Base-by-base conservation (phyloP, 1,140 invertebrate genomes). In the Eupristina koningsbergeri region DNA sequence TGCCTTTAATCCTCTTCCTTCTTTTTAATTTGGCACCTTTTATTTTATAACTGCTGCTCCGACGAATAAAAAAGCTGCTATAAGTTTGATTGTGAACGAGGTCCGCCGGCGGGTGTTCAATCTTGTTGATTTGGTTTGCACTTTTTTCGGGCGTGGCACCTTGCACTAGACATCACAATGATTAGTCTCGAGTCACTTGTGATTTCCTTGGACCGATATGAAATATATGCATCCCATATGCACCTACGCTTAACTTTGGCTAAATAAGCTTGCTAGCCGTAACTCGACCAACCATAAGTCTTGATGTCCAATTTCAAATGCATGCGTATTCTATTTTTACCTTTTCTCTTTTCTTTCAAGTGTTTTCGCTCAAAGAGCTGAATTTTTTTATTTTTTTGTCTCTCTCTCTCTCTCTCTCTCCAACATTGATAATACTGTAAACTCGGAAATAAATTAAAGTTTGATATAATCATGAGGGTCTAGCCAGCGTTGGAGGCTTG, bases 71-170 rank as follows among this genome's bases (percentile, higher is more conserved):
- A 41, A n/a, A n/a, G n/a, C n/a, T n/a, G 2, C 22, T 26, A 5
- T 1, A 26, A 26, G 36, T 36, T 9, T 19, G 15, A 69, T 39
- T 69, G 67, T 69, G 17, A 36, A 69, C 17, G 67, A 19, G 17
- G n/a, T 45, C 36, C n/a, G 64, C 15, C 64, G 15, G 64, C 13
- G 69, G 75, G 75, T 36, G 74, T 76, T 81, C 80, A 81, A 81
- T 76, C 58, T 71, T 29, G 79, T 7, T 9, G 26, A 31, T 79
- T 61, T 61, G 3, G 9, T 19, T 34, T 13, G 17, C 67, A 36
- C 36, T 36, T 41, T 39, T 71, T 71, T 9, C 15, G 36, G 7
- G 7, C 53, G 2, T 26, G 22, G 13, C 26, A 26, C 53, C 22
- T 58, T 13, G 22, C 13, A 26, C 22, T 8, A 15, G 13, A 3